Conservation (phyloP, 2,113 vertebrate genomes). For the Marmota monax region DNA sequence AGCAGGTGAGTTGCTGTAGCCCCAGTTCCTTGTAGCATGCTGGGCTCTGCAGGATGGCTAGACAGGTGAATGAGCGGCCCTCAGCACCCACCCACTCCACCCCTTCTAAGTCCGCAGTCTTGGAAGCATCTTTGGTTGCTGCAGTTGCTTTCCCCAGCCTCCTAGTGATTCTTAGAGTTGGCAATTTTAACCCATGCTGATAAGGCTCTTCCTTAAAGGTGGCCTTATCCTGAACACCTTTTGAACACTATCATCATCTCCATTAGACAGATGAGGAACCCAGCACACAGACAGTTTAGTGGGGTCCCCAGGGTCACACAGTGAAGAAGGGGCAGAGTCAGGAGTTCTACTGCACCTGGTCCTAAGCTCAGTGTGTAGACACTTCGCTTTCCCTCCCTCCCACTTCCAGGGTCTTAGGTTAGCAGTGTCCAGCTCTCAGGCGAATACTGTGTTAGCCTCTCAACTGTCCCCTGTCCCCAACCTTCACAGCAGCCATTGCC, state of each 20-base stretch:
- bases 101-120: neutral
- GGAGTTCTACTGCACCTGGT: neutral
- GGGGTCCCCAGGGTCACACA: neutral
- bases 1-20: too few species aligned
- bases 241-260: neutral
- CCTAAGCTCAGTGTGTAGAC: too few species aligned
- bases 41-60: neutral
- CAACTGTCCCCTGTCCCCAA: too few species aligned
- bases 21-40: neutral
- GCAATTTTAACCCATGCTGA: too few species aligned
- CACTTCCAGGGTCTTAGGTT: too few species aligned
- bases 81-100: neutral
- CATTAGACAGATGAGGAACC: neutral
- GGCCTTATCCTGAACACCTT: neutral
- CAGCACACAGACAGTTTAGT: neutral
- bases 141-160: fast-evolving
- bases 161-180: too few species aligned
- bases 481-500: too few species aligned
- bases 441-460: neutral
- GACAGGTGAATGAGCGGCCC: neutral
- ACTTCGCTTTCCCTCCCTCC: too few species aligned
- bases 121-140: neutral
- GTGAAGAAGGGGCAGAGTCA: neutral
- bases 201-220: neutral
- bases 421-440: neutral